Conservation (phyloP, 2,888 invertebrate genomes). For the Phortica magna region DNA sequence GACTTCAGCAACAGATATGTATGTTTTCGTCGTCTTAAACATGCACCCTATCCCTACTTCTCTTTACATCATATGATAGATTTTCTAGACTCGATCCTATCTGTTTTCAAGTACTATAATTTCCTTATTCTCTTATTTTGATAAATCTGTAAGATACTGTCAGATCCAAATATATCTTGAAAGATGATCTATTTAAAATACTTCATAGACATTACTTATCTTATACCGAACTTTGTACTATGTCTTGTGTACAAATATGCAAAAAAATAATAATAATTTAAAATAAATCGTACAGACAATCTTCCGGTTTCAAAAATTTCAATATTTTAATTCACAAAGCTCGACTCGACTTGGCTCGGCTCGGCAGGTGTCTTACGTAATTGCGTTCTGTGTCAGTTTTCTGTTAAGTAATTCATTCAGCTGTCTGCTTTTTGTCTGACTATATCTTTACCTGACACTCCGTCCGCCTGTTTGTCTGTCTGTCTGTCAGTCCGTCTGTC, state of each 20-base stretch:
- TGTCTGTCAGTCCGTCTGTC: constrained; percentile 33
- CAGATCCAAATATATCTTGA: too few relatives aligned
- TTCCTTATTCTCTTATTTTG: too few relatives aligned
- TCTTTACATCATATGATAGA: too few relatives aligned
- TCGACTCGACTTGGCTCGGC: background rate
- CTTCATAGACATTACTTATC: too few relatives aligned
- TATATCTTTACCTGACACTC: background rate
- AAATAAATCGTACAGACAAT: background rate
- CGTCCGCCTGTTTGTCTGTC: constrained; percentile 19
- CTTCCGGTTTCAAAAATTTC: constrained; percentile 10
- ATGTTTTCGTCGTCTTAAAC: background rate
- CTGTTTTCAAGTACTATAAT: too few relatives aligned
- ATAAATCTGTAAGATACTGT: too few relatives aligned
- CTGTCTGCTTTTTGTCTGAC: constrained; percentile 11
- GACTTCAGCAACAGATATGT: too few relatives aligned
- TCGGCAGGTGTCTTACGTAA: constrained; percentile 28
- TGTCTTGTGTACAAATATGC: background rate
- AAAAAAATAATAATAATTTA: background rate
- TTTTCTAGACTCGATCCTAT: too few relatives aligned
- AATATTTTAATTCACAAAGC: background rate
- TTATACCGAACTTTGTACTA: background rate
- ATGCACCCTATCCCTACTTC: too few relatives aligned
- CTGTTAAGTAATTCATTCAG: constrained; percentile 11
- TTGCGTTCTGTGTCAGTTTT: constrained; percentile 4
- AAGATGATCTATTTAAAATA: too few relatives aligned